A percentile compares a stretch with the other conserved stretches of the same genome.
These are phyloP conservation scores for Saccopteryx leptura DNA, from an alignment of 2,113 vertebrate genomes.

Conservation along the genomic window DNA sequence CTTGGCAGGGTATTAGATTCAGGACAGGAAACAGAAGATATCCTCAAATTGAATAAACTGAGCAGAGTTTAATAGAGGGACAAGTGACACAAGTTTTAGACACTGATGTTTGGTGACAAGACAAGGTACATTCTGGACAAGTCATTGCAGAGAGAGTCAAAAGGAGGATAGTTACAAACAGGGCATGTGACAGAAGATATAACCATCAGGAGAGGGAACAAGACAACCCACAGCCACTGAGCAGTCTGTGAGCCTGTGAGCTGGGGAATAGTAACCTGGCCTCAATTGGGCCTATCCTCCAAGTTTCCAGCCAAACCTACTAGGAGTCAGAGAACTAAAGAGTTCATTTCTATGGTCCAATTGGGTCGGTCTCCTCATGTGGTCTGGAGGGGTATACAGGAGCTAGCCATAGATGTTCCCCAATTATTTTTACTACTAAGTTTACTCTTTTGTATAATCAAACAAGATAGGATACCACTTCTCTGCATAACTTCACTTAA, in stretches of 20 bases:
- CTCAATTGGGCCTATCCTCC: not conserved
- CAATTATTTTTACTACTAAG: not conserved
- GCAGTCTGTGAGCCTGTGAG: not conserved
- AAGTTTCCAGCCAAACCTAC: not conserved
- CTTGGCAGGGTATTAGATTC: not conserved
- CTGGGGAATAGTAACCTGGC: not conserved
- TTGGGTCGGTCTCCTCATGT: not conserved
- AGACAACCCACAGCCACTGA: not conserved
- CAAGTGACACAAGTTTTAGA: not conserved
- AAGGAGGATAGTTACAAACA: not conserved
- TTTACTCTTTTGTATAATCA: not conserved
- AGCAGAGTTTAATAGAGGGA: not conserved
- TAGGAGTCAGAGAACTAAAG: not conserved
- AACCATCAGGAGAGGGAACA: not conserved
- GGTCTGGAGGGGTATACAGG: not conserved
- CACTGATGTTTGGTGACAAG: not conserved
- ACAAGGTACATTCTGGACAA: not conserved
- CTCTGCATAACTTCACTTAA: slow-evolving; percentile 9
- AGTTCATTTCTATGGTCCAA: not conserved
- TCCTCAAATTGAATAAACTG: not conserved
- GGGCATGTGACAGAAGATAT: not conserved
- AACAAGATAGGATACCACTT: not conserved
- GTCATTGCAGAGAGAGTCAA: not conserved
- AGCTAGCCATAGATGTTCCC: not conserved
- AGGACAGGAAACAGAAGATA: not conserved